Evolutionary conservation across 64 coral and sea anemone genomes (phyloP).

Genomic region (Stichodactyla helianthus): DNA sequence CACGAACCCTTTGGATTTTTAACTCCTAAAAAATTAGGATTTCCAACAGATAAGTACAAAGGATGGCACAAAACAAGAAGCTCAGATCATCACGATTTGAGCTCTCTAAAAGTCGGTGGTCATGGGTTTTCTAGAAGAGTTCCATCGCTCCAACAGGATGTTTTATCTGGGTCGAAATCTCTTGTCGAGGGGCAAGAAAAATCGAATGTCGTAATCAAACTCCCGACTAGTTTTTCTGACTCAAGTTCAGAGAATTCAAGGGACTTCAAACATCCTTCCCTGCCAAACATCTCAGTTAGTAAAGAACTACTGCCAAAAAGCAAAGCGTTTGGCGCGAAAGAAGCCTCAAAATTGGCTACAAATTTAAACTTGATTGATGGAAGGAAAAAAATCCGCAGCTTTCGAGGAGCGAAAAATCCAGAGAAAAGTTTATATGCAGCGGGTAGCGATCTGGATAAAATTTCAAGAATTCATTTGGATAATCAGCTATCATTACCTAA

Average conservation of each 20-base stretch:
- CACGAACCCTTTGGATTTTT: neutral
- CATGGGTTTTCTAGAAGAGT: neutral
- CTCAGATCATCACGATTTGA: neutral
- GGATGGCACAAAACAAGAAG: neutral
- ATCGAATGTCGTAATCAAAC: neutral
- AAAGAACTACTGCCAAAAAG: neutral
- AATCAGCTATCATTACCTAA: slow-evolving; percentile 33
- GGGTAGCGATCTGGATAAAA: neutral
- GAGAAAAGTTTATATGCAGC: neutral
- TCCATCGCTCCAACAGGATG: neutral
- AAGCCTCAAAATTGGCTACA: neutral
- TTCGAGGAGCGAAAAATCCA: neutral
- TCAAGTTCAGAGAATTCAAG: neutral
- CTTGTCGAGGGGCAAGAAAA: neutral
- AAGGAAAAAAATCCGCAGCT: neutral
- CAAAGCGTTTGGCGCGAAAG: neutral
- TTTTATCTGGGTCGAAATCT: neutral
- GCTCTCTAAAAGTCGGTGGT: neutral
- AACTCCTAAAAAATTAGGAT: neutral
- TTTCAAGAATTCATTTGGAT: neutral
- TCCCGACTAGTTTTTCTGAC: neutral
- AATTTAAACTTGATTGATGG: neutral
- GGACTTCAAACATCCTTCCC: neutral
- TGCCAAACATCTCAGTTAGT: neutral
- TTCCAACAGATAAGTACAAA: neutral